Base-by-base conservation (phyloP, 2,888 invertebrate genomes). In the Scotopteryx bipunctaria region DNA sequence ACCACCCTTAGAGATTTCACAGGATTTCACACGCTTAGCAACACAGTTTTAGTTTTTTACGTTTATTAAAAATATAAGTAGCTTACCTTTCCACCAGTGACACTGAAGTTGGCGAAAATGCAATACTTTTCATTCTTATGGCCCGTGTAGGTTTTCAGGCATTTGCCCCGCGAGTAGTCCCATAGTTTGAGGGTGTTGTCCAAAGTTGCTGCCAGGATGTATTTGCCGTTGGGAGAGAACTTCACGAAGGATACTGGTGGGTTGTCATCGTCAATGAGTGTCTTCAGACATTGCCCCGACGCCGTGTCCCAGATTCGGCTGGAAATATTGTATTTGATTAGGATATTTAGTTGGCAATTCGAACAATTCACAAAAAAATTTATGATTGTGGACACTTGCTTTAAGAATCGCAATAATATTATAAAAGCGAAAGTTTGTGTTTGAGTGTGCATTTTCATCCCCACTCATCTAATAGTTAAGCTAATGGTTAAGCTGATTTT, bases 241-340 rank as follows among this genome's bases (percentile, higher is more conserved):
- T 99, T 99, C 0, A 99, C 99, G 89, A 99, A 99, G 4, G 99
- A 99, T 5, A 99, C 99, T 0, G 99, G 99, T 5, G 99, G 99
- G 89, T 99, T 99, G 78, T 99, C 99, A 78, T 99, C 99, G 79
- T 99, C 99, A 72, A 99, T 99, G 11, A 99, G 90, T 0, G 99
- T 99, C 91, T 99, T 99, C 70, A 99, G 91, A 86, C 99, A 99
- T 83, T 99, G 99, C 0, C 99, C 99, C 33, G 98, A 99, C 6
- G 98, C 97, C 48, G 99, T 99, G 83, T 99, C 99, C 99, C 99
- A 99, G 74, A 99, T 99, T 74, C 99, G 98, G 91, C 97, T 97
- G 81, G 50, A 93, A 89, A 55, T 46, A 44, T 5, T 14, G 2
- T 19, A 29, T 5, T 32, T 3, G 3, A 16, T 43, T 11, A 17